A percentile compares a stretch with the other conserved stretches of the same genome.
Evolutionary conservation across 2,888 invertebrate species (phyloP).

Genomic region (Drosophila algonquin): DNA sequence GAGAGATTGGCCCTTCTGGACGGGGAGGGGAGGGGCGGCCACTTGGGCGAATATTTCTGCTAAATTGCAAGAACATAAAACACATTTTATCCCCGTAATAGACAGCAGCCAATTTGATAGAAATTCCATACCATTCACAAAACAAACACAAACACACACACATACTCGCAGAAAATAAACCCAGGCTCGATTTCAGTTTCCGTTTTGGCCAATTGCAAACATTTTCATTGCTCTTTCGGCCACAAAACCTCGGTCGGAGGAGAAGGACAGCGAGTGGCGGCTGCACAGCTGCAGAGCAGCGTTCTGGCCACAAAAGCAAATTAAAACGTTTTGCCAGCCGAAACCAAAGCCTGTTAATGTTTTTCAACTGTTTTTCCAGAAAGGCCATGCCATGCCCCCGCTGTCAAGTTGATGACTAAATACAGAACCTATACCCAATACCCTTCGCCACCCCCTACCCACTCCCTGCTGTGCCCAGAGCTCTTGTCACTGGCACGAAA

Average conservation of each 20-base stretch:
- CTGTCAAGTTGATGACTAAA: conserved; percentile 30
- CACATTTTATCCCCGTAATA: conserved; percentile 6
- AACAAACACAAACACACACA: conserved; percentile 3
- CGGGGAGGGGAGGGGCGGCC: neutral
- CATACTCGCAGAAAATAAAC: conserved; percentile 20
- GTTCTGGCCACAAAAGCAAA: conserved; percentile 37
- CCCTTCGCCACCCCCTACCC: neutral
- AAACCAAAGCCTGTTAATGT: conserved; percentile 28
- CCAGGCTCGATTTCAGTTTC: conserved; percentile 34
- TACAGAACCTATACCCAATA: neutral
- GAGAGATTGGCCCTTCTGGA: conserved; percentile 24
- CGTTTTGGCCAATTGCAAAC: conserved; percentile 31
- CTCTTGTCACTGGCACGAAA: neutral
- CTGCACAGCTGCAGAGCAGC: neutral
- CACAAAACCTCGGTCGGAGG: conserved; percentile 17
- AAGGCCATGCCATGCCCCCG: conserved; percentile 7
- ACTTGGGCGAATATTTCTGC: conserved; percentile 34
- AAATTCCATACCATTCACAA: conserved; percentile 9
- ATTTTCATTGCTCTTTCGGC: conserved; percentile 26
- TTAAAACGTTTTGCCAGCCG: conserved; percentile 36
- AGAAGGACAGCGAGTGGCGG: conserved; percentile 1
- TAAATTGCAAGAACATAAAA: conserved; percentile 38
- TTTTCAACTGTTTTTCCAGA: neutral
- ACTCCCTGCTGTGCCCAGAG: neutral
- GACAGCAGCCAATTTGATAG: conserved; percentile 31